Evolutionary conservation across 2,888 invertebrate species (phyloP), one percentile per base, ranked within the genome.

Genomic region (Sinohyriopsis cumingii): DNA sequence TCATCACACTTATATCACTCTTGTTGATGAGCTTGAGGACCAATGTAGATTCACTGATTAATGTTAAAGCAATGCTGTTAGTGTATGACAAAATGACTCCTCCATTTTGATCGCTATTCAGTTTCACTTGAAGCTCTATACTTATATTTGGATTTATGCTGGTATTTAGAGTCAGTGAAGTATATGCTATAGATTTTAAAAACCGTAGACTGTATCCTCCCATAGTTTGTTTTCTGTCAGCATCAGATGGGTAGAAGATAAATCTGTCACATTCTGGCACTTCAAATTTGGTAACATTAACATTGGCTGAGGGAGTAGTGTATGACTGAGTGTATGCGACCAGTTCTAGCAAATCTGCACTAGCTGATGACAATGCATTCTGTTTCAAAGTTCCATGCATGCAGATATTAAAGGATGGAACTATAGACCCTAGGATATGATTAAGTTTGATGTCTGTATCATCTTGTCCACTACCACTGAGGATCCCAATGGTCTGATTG

Each of bases 141-240:
- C 82, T 79, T 2, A 82, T 63, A 55, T 75, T 68, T 18, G 71
- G 25, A 19, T 68, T 65, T 18, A 55, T 60, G 24, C 65, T 65
- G 25, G 72, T 68, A 56, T 78, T 73, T 28, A 79, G 63, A 9
- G 67, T 62, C 53, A 79, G 65, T 5, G 75, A 69, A 22, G 71
- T 67, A 57, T 71, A 75, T 0, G 76, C 71, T 56, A 74, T 78
- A 20, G 82, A 76, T 56, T 68, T 69, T 56, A 69, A 72, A 69
- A 82, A 79, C 9, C 70, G 71, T 15, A 84, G 71, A 20, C 78
- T 80, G 64, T 76, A 82, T 56, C 84, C 84, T 28, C 81, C 81
- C 57, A 71, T 75, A 24, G 66, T 72, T 55, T 82, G 82, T 6
- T 59, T 57, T 33, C 69, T 63, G 59, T 79, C 66, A 9, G 72